Evolutionary conservation across 92 coral and sea anemone genomes (phyloP), one percentile per base, ranked within the genome.

Genomic region (Muricea muricata): DNA sequence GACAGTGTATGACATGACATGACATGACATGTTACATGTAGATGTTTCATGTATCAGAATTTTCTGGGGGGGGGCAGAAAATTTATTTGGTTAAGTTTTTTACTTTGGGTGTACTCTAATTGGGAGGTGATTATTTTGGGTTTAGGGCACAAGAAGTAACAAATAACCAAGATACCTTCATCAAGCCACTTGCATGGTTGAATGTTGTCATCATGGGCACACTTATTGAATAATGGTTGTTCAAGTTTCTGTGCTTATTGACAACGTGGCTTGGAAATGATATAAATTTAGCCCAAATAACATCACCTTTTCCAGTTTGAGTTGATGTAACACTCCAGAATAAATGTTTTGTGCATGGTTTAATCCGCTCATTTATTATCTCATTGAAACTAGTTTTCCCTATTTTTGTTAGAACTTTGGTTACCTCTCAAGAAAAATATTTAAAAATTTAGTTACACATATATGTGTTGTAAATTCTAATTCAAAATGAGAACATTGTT

Each of bases 251-350:
- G 47, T 89, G 90, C 48, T 70, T 45, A 24, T 89, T 85, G 17
- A 89, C 52, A 15, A 89, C 79, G 41, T 89, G 92, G 71, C 92
- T 89, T 0, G 86, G 50, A 57, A 89, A 89, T 48, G 84, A 55
- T 32, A 58, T 55, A 60, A 76, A 76, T 50, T 84, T 89, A n/a
- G 92, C 92, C 79, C 71, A 48, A 48, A 48, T 48, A 48, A 48
- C 56, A 12, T 48, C 56, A 10, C 21, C 17, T 7, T 48, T 54
- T 13, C 87, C 92, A 89, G 78, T 50, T 13, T 50, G 45, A 4
- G 92, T 89, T 8, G 92, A 70, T 3, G 69, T 69, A 23, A 90
- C 92, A 79, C 92, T 89, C 87, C 92, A 89, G 54, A 85, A 65
- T 11, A 89, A 37, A 72, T 89, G 92, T 29, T 72, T 89, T 34